These are phyloP conservation scores for Stenoptilia bipunctidactyla DNA, from an alignment of 2,888 invertebrate species.

Conservation along the genomic window DNA sequence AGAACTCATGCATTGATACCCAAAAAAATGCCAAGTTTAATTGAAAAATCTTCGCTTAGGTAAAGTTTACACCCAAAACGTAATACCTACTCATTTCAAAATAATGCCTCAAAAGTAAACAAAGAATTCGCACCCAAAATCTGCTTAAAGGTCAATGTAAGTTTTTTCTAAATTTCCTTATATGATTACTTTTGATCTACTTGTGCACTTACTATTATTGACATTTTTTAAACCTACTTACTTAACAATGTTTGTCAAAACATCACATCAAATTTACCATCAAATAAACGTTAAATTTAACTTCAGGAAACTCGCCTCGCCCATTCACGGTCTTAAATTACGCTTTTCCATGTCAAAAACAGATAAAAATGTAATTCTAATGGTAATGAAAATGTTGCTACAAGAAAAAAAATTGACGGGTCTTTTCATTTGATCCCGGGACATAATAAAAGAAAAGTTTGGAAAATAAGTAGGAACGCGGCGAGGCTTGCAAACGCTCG, in stretches of 20 bases:
- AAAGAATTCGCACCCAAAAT: no score
- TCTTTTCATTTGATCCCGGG: slow-evolving; percentile 31
- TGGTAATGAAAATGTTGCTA: slow-evolving; percentile 46
- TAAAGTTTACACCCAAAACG: neutral
- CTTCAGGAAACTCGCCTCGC: slow-evolving; percentile 20
- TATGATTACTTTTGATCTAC: no score
- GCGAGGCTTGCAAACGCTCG: slow-evolving; percentile 22
- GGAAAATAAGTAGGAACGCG: slow-evolving; percentile 13
- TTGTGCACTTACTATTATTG: no score
- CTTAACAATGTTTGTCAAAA: neutral
- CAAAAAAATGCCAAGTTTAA: no score
- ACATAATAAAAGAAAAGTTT: slow-evolving; percentile 33
- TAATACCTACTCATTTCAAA: neutral
- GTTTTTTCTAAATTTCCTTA: no score
- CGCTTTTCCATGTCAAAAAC: slow-evolving; percentile 23
- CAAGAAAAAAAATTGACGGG: slow-evolving; percentile 24
- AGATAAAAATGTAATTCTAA: slow-evolving; percentile 36
- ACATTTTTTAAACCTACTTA: neutral
- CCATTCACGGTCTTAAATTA: slow-evolving; percentile 19
- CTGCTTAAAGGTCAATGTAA: no score
- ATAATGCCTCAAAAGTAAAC: slow-evolving; percentile 9
- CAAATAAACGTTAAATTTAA: slow-evolving; percentile 39
- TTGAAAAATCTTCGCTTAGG: no score
- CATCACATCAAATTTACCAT: slow-evolving; percentile 27
- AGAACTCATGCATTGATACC: no score